A percentile compares a stretch with the other conserved stretches of the same genome.
phyloP scores from a whole-genome alignment of 2,113 vertebrate species.

The Cynopterus brachyotis region DNA sequence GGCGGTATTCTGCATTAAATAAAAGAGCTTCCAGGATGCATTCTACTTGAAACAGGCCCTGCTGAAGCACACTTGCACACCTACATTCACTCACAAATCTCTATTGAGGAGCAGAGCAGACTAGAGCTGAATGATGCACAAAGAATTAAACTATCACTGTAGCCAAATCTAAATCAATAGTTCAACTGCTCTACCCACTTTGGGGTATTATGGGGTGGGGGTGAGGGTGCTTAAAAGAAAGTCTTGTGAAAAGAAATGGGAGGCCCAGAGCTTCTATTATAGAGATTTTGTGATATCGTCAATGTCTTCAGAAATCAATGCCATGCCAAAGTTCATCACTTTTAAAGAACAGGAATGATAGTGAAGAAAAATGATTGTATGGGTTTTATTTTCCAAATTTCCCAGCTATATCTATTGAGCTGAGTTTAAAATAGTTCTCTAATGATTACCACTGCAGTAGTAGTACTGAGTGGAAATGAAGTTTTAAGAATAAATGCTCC shows the following conservation, averaged over 20 bases:
- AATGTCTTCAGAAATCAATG: constrained; percentile 8
- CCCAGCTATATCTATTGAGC: background rate
- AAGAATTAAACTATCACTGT: background rate
- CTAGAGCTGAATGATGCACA: background rate
- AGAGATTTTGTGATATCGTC: background rate
- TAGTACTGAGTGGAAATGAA: background rate
- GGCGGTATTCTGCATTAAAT: background rate
- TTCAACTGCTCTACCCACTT: background rate
- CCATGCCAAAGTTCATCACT: background rate
- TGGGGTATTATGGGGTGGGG: too few relatives aligned
- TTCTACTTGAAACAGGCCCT: background rate
- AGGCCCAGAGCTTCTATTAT: background rate
- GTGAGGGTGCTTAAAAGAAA: background rate
- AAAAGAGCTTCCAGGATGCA: background rate
- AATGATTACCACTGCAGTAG: background rate
- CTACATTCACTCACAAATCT: background rate
- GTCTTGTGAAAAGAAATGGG: background rate
- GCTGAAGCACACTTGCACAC: background rate
- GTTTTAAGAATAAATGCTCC: background rate
- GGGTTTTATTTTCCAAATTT: background rate
- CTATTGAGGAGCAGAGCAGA: background rate
- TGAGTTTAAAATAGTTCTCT: background rate
- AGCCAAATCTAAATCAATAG: constrained; percentile 14
- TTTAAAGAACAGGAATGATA: constrained; percentile 26
- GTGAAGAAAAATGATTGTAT: background rate